Percentiles rank a stretch among this genome's conserved stretches.
phyloP scores from a whole-genome alignment of 2,888 invertebrate species.

The Esperia sulphurella region DNA sequence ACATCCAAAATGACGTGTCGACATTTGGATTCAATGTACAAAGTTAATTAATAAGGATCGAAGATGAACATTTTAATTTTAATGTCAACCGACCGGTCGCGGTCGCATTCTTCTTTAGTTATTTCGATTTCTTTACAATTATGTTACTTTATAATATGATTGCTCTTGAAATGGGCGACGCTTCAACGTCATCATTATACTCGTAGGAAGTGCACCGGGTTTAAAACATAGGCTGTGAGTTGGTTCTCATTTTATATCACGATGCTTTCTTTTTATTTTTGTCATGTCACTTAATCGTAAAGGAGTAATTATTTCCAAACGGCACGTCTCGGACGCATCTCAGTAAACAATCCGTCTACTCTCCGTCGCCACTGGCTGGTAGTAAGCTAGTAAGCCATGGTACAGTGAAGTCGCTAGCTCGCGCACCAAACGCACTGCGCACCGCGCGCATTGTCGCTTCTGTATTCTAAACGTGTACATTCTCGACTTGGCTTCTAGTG shows the following conservation, averaged over 20 bases:
- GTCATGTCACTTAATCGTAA: conserved; percentile 32
- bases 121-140: conserved; percentile 42
- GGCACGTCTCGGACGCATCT: conserved; percentile 74
- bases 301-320: conserved; percentile 64
- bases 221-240: conserved; percentile 74
- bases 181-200: conserved; percentile 37
- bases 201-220: conserved; percentile 54
- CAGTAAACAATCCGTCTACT: conserved; percentile 74
- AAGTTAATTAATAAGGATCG: conserved; percentile 78
- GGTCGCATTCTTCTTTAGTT: conserved; percentile 61
- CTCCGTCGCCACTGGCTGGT: conserved; percentile 58
- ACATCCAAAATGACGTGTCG: conserved; percentile 78
- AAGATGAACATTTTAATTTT: conserved; percentile 60
- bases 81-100: conserved; percentile 52
- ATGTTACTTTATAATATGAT: conserved; percentile 47
- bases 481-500: conserved; percentile 72
- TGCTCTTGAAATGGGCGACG: conserved; percentile 47
- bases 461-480: conserved; percentile 61
- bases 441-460: conserved; percentile 48
- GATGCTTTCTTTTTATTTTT: conserved; percentile 58
- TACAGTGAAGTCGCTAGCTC: conserved; percentile 20
- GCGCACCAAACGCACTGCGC: conserved; percentile 24
- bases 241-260: conserved; percentile 69
- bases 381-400: no score
- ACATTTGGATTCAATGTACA: conserved; percentile 80